These are phyloP conservation scores for Chorisops tibialis DNA, from an alignment of 2,888 invertebrate species.

Conservation along the genomic window DNA sequence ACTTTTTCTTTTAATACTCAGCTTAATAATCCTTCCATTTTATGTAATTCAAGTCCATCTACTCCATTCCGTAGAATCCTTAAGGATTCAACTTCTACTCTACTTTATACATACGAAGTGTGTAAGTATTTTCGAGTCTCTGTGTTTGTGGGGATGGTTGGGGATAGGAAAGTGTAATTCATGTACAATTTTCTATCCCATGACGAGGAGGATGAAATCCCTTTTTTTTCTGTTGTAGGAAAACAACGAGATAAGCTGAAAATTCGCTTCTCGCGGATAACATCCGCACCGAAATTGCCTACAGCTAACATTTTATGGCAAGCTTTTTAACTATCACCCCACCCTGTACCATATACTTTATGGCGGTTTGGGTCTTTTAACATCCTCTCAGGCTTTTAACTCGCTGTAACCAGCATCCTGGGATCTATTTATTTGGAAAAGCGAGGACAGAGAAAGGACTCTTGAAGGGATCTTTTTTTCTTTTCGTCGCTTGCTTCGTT, in stretches of 20 bases:
- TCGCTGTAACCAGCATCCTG: conserved; percentile 26
- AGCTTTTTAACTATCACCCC: conserved; percentile 17
- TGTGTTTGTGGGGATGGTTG: too few relatives aligned
- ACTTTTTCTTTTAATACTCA: conserved; percentile 1
- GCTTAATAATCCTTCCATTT: conserved; percentile 4
- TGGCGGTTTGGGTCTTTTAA: conserved; percentile 25
- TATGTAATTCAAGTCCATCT: not conserved
- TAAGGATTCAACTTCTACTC: too few relatives aligned
- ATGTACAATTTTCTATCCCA: too few relatives aligned
- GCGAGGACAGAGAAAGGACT: conserved; percentile 1
- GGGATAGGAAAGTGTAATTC: too few relatives aligned
- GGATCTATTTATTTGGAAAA: conserved; percentile 16
- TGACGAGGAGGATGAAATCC: too few relatives aligned
- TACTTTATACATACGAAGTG: too few relatives aligned
- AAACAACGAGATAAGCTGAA: conserved; percentile 20
- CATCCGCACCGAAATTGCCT: conserved; percentile 10
- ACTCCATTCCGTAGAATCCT: too few relatives aligned
- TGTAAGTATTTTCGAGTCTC: too few relatives aligned
- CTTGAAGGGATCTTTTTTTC: not conserved
- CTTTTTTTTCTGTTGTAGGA: too few relatives aligned
- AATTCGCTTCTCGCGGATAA: conserved; percentile 17
- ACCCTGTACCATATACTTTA: conserved; percentile 8
- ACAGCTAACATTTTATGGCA: conserved; percentile 16
- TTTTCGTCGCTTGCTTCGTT: not conserved
- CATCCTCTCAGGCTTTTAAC: conserved; percentile 26